Conservation (phyloP, 2,888 invertebrate species). For the Microctonus aethiopoides region DNA sequence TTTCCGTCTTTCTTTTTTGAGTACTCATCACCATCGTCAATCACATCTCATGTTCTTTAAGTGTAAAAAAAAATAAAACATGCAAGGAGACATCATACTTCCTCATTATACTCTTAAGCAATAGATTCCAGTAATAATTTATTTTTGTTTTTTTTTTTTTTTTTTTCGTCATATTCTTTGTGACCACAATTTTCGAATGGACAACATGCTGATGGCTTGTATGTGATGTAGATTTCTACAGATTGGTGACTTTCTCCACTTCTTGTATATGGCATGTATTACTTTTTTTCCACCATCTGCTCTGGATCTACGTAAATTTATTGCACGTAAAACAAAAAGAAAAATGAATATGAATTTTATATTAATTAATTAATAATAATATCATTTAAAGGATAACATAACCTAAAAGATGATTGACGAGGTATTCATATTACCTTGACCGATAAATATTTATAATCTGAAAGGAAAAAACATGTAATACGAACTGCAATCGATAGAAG, state of each 20-base stretch:
- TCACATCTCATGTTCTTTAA: neutral
- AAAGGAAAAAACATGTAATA: neutral
- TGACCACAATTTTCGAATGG: slow-evolving; percentile 15
- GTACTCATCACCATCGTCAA: neutral
- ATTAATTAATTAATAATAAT: neutral
- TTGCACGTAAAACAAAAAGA: neutral
- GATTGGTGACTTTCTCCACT: slow-evolving; percentile 25
- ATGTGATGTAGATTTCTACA: slow-evolving; percentile 10
- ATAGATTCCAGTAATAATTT: no score
- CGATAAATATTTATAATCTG: neutral
- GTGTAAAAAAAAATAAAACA: neutral
- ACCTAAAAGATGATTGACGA: neutral
- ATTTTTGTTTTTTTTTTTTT: neutral
- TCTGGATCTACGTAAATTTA: slow-evolving; percentile 9
- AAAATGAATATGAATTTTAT: neutral
- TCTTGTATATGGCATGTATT: slow-evolving; percentile 13
- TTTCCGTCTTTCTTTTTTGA: slow-evolving; percentile 6
- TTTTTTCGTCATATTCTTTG: neutral
- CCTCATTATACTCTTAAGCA: neutral
- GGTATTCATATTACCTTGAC: neutral
- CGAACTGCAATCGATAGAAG: neutral
- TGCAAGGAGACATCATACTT: neutral
- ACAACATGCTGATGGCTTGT: neutral
- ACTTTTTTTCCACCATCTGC: slow-evolving; percentile 13
- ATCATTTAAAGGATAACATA: neutral